These are phyloP conservation scores for Heliconius aoede DNA, from an alignment of 2,888 invertebrate genomes.

Conservation along the genomic window DNA sequence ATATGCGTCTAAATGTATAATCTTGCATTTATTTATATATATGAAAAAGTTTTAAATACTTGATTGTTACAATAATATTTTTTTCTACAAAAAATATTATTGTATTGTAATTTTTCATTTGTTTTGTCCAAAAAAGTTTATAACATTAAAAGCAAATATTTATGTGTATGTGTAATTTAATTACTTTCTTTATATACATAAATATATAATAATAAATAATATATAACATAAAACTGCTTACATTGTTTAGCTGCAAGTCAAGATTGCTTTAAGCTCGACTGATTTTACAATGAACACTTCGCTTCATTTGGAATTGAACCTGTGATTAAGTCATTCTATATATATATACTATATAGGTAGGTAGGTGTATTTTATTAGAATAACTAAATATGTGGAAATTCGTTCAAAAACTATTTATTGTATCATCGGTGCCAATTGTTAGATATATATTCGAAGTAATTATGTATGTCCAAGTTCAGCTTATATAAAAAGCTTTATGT, in stretches of 20 bases:
- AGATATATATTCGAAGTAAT: slow-evolving; percentile 23
- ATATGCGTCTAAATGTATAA: slow-evolving; percentile 8
- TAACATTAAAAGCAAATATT: neutral
- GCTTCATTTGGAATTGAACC: slow-evolving; percentile 31
- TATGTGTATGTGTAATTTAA: neutral
- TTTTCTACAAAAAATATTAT: neutral
- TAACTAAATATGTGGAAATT: slow-evolving; percentile 32
- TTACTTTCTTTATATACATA: neutral
- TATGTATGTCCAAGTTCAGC: neutral
- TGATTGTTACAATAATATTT: neutral
- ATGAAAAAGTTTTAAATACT: neutral
- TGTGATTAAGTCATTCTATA: slow-evolving; percentile 25
- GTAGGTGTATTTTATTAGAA: slow-evolving; percentile 24
- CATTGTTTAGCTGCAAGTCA: slow-evolving; percentile 21
- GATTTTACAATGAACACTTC: slow-evolving; percentile 15
- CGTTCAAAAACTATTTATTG: slow-evolving; percentile 40
- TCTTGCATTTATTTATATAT: neutral
- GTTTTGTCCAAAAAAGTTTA: neutral
- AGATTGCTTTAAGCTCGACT: slow-evolving; percentile 28
- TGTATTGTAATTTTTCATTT: too few relatives aligned
- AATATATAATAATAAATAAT: too few relatives aligned
- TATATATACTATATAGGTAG: slow-evolving; percentile 24
- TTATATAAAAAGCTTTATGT: neutral
- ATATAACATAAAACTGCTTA: neutral
- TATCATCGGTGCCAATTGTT: slow-evolving; percentile 45